A percentile compares a stretch with the other conserved stretches of the same genome.
These are phyloP conservation scores for Zaprionus tsacasi DNA, from an alignment of 1,140 invertebrate genomes.

Conservation along the genomic window DNA sequence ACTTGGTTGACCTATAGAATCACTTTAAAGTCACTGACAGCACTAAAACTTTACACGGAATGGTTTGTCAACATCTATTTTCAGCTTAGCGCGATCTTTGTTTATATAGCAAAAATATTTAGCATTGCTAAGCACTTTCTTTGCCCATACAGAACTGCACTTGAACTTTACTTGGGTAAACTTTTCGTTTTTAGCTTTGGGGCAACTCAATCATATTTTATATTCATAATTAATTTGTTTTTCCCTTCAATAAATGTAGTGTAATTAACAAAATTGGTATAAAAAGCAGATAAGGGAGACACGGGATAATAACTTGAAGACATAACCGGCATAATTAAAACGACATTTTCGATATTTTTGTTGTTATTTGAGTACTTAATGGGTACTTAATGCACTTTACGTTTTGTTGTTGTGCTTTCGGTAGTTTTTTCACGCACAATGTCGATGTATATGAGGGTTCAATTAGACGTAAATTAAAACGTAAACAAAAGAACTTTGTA, in stretches of 20 bases:
- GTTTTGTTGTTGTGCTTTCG: conserved; percentile 12
- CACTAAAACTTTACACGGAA: conserved; percentile 14
- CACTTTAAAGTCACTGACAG: neutral
- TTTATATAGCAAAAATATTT: conserved; percentile 12
- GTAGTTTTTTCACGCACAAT: conserved; percentile 40
- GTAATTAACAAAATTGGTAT: neutral
- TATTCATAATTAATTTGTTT: neutral
- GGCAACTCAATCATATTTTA: neutral
- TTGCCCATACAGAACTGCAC: conserved; percentile 1
- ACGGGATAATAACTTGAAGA: neutral
- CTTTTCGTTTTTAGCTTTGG: neutral
- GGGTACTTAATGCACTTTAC: conserved; percentile 47
- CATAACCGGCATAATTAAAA: conserved; percentile 8
- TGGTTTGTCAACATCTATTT: conserved; percentile 8
- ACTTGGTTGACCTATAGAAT: conserved; percentile 2
- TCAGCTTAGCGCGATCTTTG: neutral
- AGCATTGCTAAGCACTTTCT: conserved; percentile 16
- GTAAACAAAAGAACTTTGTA: conserved; percentile 59
- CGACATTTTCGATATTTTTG: conserved; percentile 18
- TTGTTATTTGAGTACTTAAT: conserved; percentile 12
- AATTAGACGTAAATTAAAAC: conserved; percentile 66
- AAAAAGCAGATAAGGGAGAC: neutral
- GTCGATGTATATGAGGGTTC: conserved; percentile 29
- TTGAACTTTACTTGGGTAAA: conserved; percentile 2
- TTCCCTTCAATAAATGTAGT: neutral